Conservation (phyloP, 2,797 vertebrate genomes). For the Sebastes miniatus region DNA sequence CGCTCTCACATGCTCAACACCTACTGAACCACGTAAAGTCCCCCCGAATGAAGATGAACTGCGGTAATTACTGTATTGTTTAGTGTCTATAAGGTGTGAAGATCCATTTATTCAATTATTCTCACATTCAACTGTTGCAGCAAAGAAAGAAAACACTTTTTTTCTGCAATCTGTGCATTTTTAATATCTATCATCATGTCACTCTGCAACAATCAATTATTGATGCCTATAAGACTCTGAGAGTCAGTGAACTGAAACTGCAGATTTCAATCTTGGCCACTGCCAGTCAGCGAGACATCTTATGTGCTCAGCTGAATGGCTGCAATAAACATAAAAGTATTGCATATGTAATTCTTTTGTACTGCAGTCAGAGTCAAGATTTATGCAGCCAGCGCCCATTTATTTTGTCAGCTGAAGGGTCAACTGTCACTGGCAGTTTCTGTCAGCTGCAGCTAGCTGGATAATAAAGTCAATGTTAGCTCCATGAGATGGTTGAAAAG, state of each 20-base stretch:
- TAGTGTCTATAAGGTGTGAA: slow-evolving; percentile 43
- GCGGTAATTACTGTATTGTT: slow-evolving; percentile 59
- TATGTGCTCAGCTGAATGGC: neutral
- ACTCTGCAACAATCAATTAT: slow-evolving; percentile 11
- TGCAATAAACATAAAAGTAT: neutral
- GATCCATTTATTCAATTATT: slow-evolving; percentile 37
- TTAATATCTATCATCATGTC: slow-evolving; percentile 10
- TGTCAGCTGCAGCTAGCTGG: neutral
- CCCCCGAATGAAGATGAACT: slow-evolving; percentile 68
- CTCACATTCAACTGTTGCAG: neutral
- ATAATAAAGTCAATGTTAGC: neutral
- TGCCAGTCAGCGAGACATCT: neutral
- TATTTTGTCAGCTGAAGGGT: neutral
- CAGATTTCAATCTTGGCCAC: slow-evolving; percentile 3
- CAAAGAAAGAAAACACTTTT: neutral
- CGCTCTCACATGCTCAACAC: slow-evolving; percentile 38
- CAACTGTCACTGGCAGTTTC: neutral
- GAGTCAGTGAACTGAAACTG: slow-evolving; percentile 19
- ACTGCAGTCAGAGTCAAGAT: neutral
- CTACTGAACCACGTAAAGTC: slow-evolving; percentile 54
- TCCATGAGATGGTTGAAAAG: neutral
- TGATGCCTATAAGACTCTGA: neutral
- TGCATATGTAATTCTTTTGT: slow-evolving; percentile 7
- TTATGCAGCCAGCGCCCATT: neutral
- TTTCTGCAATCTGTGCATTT: slow-evolving; percentile 4